Evolutionary conservation across 2,113 vertebrate genomes (phyloP).

Genomic region (Theristicus caerulescens): DNA sequence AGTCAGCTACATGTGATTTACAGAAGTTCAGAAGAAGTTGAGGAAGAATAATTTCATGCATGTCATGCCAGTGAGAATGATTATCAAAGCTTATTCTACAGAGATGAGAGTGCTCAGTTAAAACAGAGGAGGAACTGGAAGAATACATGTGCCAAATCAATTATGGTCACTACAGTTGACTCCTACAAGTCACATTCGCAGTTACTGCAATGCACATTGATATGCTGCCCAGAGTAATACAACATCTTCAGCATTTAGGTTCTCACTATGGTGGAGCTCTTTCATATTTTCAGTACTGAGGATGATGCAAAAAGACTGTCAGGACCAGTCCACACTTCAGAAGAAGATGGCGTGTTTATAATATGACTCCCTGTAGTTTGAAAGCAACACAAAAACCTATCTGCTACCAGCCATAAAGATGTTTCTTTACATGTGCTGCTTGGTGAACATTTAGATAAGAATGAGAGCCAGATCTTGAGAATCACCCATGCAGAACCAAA

Average conservation of each 20-base stretch:
- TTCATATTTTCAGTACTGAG: background rate
- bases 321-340: background rate
- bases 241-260: background rate
- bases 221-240: background rate
- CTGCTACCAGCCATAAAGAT: background rate
- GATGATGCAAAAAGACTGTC: background rate
- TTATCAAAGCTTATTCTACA: background rate
- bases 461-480: background rate
- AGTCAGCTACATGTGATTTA: background rate
- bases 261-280: background rate
- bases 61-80: background rate
- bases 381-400: background rate
- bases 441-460: background rate
- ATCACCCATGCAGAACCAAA: background rate
- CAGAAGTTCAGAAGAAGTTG: background rate
- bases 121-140: background rate
- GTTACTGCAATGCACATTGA: background rate
- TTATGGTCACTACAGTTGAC: background rate
- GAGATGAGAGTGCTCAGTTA: background rate
- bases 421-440: accelerated
- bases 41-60: background rate
- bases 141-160: background rate
- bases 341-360: background rate
- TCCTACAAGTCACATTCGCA: background rate
- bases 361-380: background rate